Evolutionary conservation across 2,888 invertebrate genomes (phyloP).

Genomic region (Glyphotaelius pellucidus): DNA sequence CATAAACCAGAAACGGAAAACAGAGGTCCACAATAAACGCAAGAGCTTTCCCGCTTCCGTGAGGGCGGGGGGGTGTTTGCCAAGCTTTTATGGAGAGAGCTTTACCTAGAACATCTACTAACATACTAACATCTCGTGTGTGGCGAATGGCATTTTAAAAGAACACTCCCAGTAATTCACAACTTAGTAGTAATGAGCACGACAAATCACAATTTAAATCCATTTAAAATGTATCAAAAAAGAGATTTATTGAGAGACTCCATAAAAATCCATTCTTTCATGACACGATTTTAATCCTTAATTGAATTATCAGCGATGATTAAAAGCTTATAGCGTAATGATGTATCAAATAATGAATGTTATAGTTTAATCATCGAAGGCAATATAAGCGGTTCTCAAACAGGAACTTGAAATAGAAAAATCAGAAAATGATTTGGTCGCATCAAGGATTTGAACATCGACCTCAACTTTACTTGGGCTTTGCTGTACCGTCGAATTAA

Average conservation of each 20-base stretch:
- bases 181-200: no score
- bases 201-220: no score
- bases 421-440: no score
- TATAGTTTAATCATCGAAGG: no score
- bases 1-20: background rate
- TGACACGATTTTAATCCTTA: background rate
- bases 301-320: background rate
- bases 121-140: background rate
- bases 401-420: no score
- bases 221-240: background rate
- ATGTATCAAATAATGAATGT: no score
- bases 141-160: background rate
- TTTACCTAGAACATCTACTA: background rate
- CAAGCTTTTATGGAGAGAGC: background rate
- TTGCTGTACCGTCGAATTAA: no score
- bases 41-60: background rate
- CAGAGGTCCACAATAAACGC: background rate
- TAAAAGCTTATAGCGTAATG: background rate
- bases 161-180: background rate
- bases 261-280: background rate
- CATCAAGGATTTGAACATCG: no score
- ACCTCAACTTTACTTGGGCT: no score
- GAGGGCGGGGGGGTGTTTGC: background rate
- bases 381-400: no score
- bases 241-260: background rate